Percentiles rank a stretch among this genome's conserved stretches.
These are phyloP conservation scores for Eupsittula cactorum DNA, from an alignment of 2,113 vertebrate genomes.

Conservation along the genomic window DNA sequence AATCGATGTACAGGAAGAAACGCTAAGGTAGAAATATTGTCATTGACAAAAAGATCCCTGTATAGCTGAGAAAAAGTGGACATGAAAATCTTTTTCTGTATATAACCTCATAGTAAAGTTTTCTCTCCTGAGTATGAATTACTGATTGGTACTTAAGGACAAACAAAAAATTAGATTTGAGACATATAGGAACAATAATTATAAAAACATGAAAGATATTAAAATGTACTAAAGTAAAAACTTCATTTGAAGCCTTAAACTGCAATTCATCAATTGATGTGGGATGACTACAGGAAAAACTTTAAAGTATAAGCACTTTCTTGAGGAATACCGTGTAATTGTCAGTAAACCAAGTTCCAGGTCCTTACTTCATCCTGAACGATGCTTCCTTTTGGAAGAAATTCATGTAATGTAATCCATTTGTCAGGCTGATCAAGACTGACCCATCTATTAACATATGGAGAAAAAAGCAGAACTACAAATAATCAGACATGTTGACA, in stretches of 20 bases:
- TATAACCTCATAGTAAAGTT: background rate
- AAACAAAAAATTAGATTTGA: background rate
- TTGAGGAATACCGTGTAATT: background rate
- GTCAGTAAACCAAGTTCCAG: slow-evolving; percentile 1
- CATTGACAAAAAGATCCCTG: background rate
- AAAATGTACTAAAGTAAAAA: background rate
- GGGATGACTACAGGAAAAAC: background rate
- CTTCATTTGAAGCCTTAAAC: background rate
- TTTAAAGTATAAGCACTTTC: slow-evolving; percentile 2
- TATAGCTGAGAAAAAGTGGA: background rate
- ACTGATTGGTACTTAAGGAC: background rate
- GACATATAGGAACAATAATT: background rate
- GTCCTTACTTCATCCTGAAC: background rate
- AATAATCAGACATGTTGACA: background rate
- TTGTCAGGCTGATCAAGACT: background rate
- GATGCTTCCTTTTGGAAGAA: background rate
- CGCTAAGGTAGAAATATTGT: background rate
- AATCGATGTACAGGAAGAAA: slow-evolving; percentile 22
- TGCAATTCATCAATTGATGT: background rate
- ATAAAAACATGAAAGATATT: background rate
- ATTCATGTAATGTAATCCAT: background rate
- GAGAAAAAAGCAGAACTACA: background rate
- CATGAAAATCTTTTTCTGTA: background rate
- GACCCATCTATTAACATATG: background rate
- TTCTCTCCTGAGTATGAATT: background rate